Base-by-base conservation (phyloP, 2,888 invertebrate species). In the Agrypnus murinus region DNA sequence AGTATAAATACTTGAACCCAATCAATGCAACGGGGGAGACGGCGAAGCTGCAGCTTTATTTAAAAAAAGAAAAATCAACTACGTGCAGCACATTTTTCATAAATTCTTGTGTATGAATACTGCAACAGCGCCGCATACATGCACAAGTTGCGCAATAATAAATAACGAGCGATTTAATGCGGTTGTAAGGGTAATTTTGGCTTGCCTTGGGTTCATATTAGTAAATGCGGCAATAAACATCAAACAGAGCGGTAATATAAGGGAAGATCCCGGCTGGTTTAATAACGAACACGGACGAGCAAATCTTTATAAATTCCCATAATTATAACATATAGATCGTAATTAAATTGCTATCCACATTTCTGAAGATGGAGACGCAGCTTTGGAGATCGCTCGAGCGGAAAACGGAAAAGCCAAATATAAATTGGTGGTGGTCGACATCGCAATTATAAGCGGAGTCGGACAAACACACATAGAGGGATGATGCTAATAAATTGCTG, bases 301-400 rank as follows among this genome's bases (percentile, higher is more conserved):
- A 83, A 83, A 83, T 84, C 84, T 83, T 83, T 84, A 84, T 84
- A 83, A 84, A 84, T 84, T 83, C 82, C 79, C 81, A 78, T 84
- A 84, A 84, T 84, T 84, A 84, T 84, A 84, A 84, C 83, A 82
- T 83, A 83, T 83, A 82, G 83, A 82, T 82, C 79, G 84, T 84
- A 84, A 85, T 85, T 85, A 85, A 84, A 85, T 85, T 81, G 83
- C 82, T 77, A 79, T 81, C 81, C 79, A 78, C 79, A 81, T 81
- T 79, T 81, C 79, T 78, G 80, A 82, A 81, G 81, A 82, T 66
- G 68, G 57, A 75, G 71, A 62, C 59, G 69, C 67, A 58, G 71
- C 73, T 73, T 82, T 82, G 77, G 81, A 64, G 76, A 77, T 78
- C 77, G 80, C 72, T 81, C 81, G 77, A 77, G 77, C 79, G 82